These are phyloP conservation scores for Echinarachnius parma DNA, from an alignment of 53 echinoderm and acorn worm species.

Conservation along the genomic window DNA sequence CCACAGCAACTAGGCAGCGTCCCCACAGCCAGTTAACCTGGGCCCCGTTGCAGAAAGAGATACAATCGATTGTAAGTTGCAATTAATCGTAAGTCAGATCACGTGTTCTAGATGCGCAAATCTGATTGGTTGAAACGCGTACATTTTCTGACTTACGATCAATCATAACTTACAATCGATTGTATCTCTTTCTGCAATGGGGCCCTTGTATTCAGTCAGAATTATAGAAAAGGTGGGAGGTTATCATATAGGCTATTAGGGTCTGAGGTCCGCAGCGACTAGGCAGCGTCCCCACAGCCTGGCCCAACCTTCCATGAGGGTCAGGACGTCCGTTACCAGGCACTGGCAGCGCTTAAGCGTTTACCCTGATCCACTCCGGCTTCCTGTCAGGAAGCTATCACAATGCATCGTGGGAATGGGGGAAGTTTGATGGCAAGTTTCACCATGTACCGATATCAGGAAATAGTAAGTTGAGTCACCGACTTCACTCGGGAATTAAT, in stretches of 20 bases:
- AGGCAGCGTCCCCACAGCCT: background rate
- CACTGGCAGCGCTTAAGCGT: slow-evolving; percentile 14
- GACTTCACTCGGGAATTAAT: background rate
- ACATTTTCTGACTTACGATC: too few relatives aligned
- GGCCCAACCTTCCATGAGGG: background rate
- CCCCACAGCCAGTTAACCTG: too few relatives aligned
- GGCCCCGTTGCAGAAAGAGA: too few relatives aligned
- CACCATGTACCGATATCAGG: slow-evolving; percentile 1
- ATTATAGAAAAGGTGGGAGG: background rate
- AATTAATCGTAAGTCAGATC: too few relatives aligned
- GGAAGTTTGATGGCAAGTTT: slow-evolving; percentile 26
- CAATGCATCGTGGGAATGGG: slow-evolving; percentile 46
- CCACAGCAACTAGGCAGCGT: too few relatives aligned
- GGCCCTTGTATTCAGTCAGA: background rate
- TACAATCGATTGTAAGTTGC: too few relatives aligned
- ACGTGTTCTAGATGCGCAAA: too few relatives aligned
- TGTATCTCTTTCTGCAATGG: background rate
- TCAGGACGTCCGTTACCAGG: slow-evolving; percentile 42
- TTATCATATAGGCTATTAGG: background rate
- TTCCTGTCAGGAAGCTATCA: slow-evolving; percentile 36
- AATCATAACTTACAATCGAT: background rate
- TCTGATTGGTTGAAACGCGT: too few relatives aligned
- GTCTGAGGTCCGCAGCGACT: background rate
- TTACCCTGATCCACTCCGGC: slow-evolving; percentile 27
- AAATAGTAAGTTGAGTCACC: slow-evolving; percentile 13